These are phyloP conservation scores for Macroteleia sp. DNA, from an alignment of 2,888 invertebrate genomes.

Conservation along the genomic window DNA sequence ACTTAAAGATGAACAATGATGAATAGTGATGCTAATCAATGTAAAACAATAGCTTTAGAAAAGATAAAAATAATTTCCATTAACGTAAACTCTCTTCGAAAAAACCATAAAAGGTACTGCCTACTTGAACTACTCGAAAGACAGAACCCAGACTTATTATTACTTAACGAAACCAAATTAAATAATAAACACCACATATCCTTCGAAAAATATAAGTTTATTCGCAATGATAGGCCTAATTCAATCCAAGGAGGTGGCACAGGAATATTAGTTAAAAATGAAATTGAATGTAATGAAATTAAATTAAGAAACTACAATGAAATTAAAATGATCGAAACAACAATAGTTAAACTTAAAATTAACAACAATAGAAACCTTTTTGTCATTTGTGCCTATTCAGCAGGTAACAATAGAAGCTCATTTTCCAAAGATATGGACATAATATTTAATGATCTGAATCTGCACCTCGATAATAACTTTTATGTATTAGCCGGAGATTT, in stretches of 20 bases:
- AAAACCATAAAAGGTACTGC: not conserved
- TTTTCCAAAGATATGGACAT: not conserved
- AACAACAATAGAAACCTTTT: not conserved
- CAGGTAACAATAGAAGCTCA: not conserved
- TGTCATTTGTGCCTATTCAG: not conserved
- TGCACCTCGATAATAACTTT: not conserved
- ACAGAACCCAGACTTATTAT: constrained; percentile 1
- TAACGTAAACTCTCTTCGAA: constrained; percentile 10
- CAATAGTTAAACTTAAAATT: constrained; percentile 8
- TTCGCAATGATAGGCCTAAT: constrained; percentile 4
- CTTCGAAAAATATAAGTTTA: not conserved
- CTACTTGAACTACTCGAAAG: not conserved
- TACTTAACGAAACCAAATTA: constrained; percentile 22
- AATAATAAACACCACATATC: not conserved
- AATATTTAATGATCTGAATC: not conserved
- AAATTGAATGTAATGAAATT: not conserved
- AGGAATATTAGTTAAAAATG: not conserved
- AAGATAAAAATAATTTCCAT: constrained; percentile 6
- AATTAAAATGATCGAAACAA: not conserved
- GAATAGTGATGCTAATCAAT: not conserved
- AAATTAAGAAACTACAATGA: not conserved
- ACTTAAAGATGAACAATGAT: not conserved
- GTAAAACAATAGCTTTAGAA: not conserved
- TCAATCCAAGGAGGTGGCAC: not conserved
- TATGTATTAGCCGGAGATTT: constrained; percentile 12